Conservation (phyloP, 1,140 invertebrate genomes). For the Musca domestica region DNA sequence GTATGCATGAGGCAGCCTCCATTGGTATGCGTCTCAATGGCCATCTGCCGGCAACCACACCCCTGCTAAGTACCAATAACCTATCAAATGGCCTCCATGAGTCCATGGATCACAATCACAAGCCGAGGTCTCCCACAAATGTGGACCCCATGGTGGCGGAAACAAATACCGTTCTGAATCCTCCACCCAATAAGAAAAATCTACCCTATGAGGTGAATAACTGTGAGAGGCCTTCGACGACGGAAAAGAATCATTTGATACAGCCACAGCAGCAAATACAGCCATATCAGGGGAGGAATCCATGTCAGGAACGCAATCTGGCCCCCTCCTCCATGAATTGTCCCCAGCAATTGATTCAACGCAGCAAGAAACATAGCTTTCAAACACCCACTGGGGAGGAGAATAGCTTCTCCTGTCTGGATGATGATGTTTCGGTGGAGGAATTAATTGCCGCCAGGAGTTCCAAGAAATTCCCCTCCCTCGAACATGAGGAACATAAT, state of each 20-base stretch:
- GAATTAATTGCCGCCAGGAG: conserved; percentile 42
- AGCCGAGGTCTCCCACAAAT: conserved; percentile 26
- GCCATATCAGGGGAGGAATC: conserved; percentile 85
- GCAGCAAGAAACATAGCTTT: conserved; percentile 58
- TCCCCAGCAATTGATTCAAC: conserved; percentile 70
- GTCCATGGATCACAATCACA: not conserved
- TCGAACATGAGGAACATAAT: conserved; percentile 11
- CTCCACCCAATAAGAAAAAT: conserved; percentile 46
- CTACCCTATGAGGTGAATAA: conserved; percentile 12
- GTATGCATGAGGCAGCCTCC: conserved; percentile 73
- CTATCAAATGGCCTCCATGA: conserved; percentile 26
- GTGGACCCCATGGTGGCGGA: conserved; percentile 32
- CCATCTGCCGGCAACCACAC: conserved; percentile 39
- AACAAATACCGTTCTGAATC: conserved; percentile 38
- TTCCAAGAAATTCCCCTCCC: conserved; percentile 35
- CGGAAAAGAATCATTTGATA: conserved; percentile 49
- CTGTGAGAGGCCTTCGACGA: conserved; percentile 2
- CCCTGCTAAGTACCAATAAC: conserved; percentile 49
- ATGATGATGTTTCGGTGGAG: conserved; percentile 51
- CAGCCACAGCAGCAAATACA: conserved; percentile 60
- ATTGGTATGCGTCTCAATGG: conserved; percentile 50
- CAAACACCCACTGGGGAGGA: conserved; percentile 39
- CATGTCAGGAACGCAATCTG: conserved; percentile 83
- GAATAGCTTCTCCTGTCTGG: conserved; percentile 47
- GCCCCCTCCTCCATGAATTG: conserved; percentile 60